These are phyloP conservation scores for Sitophilus oryzae DNA, from an alignment of 1,140 invertebrate genomes.

Conservation along the genomic window DNA sequence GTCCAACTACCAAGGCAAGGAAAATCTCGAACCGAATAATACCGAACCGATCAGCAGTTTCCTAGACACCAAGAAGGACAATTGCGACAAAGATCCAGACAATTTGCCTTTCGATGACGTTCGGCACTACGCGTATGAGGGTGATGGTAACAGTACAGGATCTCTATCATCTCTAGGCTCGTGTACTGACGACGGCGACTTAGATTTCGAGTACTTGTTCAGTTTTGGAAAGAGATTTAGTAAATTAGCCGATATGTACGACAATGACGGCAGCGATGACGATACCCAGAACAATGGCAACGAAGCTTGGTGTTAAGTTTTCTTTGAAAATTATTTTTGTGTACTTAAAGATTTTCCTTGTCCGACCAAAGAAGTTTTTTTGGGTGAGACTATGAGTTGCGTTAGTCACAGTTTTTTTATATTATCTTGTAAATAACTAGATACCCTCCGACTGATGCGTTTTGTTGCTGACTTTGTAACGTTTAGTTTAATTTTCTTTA, in stretches of 20 bases:
- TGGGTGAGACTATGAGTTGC: constrained; percentile 21
- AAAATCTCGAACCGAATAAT: constrained; percentile 30
- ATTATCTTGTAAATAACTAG: constrained; percentile 1
- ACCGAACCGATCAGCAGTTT: constrained; percentile 79
- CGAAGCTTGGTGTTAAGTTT: constrained; percentile 67
- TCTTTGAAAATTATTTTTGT: constrained; percentile 19
- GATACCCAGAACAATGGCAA: constrained; percentile 64
- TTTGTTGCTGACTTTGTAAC: neutral
- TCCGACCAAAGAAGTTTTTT: constrained; percentile 38
- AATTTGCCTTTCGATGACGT: constrained; percentile 91
- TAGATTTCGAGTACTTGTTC: constrained; percentile 95
- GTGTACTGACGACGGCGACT: constrained; percentile 87
- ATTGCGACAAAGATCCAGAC: constrained; percentile 83
- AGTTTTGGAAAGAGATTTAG: constrained; percentile 95
- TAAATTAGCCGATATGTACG: constrained; percentile 96
- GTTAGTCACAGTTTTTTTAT: constrained; percentile 9
- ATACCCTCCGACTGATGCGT: neutral
- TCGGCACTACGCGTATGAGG: constrained; percentile 93
- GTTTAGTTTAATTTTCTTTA: too few relatives aligned
- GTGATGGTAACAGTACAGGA: constrained; percentile 85
- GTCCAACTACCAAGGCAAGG: constrained; percentile 43
- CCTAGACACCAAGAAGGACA: constrained; percentile 81
- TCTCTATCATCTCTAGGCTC: constrained; percentile 90
- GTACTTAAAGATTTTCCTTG: constrained; percentile 35
- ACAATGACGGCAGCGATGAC: constrained; percentile 77